These are phyloP conservation scores for Alethe diademata DNA, from an alignment of 2,113 vertebrate genomes.

Conservation along the genomic window DNA sequence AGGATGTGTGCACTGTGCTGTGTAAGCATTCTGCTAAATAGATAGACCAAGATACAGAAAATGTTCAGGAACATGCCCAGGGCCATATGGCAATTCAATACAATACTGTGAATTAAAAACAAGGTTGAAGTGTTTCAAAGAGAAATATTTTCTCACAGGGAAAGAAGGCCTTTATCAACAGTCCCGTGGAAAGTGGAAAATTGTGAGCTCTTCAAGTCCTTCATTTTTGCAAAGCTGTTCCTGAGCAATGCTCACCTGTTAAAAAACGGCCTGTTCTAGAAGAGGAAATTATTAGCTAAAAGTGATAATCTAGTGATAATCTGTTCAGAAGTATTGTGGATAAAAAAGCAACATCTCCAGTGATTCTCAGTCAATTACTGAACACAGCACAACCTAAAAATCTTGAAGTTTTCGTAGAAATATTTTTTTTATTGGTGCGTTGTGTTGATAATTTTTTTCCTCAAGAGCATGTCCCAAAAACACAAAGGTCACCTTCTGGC, in stretches of 20 bases:
- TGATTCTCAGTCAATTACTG: not conserved
- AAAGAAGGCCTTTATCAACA: not conserved
- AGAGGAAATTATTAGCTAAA: not conserved
- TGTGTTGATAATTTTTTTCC: not conserved
- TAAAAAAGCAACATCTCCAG: not conserved
- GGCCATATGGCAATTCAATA: conserved; percentile 17
- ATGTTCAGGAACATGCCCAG: not conserved
- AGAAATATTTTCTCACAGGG: not conserved
- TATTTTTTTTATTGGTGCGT: not conserved
- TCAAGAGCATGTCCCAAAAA: not conserved
- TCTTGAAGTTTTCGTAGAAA: not conserved
- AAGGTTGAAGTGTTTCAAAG: not conserved
- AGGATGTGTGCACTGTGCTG: not conserved
- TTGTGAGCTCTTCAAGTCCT: not conserved
- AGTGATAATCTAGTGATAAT: not conserved
- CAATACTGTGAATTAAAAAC: conserved; percentile 36
- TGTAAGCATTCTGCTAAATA: not conserved
- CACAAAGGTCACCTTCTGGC: not conserved
- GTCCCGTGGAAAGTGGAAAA: not conserved
- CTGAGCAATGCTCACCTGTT: not conserved
- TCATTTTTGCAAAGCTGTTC: not conserved
- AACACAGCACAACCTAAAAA: not conserved
- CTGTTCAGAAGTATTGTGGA: not conserved
- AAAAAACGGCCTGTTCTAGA: not conserved
- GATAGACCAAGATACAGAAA: conserved; percentile 13